Percentiles rank a stretch among this genome's conserved stretches.
Conservation (phyloP, 2,113 vertebrate species). For the Misgurnus mizolepis region DNA sequence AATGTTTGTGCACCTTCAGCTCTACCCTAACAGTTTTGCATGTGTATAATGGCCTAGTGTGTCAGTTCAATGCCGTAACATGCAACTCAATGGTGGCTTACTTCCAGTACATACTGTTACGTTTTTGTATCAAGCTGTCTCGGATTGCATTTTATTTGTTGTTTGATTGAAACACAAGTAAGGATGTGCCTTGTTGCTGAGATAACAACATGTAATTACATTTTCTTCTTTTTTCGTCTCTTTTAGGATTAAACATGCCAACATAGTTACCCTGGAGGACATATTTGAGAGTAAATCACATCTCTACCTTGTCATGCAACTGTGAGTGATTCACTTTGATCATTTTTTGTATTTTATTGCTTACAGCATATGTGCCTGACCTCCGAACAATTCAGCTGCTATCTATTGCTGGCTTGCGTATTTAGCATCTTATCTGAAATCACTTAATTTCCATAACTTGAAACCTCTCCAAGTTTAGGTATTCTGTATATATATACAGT, state of each 20-base stretch:
- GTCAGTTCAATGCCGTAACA: neutral
- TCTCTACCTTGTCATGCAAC: slow-evolving; percentile 99
- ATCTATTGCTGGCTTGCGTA: slow-evolving; percentile 43
- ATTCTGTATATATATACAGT: neutral
- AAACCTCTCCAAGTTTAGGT: slow-evolving; percentile 18
- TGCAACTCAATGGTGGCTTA: neutral
- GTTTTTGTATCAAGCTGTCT: neutral
- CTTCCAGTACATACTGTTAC: neutral
- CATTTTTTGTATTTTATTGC: neutral
- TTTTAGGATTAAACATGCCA: slow-evolving; percentile 93
- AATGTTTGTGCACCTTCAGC: neutral
- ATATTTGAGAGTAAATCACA: slow-evolving; percentile 94
- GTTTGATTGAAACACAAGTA: neutral
- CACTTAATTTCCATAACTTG: slow-evolving; percentile 28
- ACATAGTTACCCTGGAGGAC: slow-evolving; percentile 96
- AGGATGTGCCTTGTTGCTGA: neutral
- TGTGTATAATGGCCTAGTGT: neutral
- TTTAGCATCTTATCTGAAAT: slow-evolving; percentile 39
- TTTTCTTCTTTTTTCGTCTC: slow-evolving; percentile 29
- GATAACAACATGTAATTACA: neutral
- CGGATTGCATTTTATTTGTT: neutral
- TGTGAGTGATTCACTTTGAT: slow-evolving; percentile 80
- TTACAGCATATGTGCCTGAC: neutral
- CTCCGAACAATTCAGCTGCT: slow-evolving; percentile 33
- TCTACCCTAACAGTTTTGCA: neutral